Evolutionary conservation across 92 coral and sea anemone genomes (phyloP).

Genomic region (Chrysogorgia sp.): DNA sequence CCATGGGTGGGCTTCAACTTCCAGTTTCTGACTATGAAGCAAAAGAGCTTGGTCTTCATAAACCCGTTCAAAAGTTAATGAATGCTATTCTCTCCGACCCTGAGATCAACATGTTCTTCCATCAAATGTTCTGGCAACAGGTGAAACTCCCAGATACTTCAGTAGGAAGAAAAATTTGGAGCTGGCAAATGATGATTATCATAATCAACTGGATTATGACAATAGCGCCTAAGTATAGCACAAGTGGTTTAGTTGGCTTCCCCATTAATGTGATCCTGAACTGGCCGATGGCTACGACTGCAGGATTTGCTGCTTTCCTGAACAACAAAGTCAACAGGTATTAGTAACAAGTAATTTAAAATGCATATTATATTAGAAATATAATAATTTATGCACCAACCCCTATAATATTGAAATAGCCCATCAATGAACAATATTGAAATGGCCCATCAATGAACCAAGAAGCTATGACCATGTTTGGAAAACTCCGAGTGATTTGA

Average conservation of each 20-base stretch:
- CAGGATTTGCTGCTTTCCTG: constrained; percentile 72
- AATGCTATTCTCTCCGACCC: constrained; percentile 8
- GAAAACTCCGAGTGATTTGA: too few species aligned
- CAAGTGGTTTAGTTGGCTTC: constrained; percentile 59
- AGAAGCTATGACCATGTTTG: too few species aligned
- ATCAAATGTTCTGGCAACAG: constrained; percentile 77
- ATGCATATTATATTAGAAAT: too few species aligned
- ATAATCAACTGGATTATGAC: constrained; percentile 61
- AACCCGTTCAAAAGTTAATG: constrained; percentile 54
- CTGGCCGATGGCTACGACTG: constrained; percentile 72
- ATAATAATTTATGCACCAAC: too few species aligned
- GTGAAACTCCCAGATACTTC: constrained; percentile 17
- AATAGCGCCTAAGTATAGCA: constrained; percentile 56
- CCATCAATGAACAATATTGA: too few species aligned
- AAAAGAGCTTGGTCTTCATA: constrained; percentile 49
- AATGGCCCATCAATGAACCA: too few species aligned
- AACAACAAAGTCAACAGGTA: constrained; percentile 55
- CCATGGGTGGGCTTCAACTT: constrained; percentile 43
- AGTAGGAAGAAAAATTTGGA: constrained; percentile 47
- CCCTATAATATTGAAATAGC: too few species aligned
- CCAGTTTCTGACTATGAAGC: neutral
- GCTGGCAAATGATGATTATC: constrained; percentile 65
- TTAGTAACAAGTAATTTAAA: too few species aligned
- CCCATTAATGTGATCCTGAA: constrained; percentile 63
- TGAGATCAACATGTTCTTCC: constrained; percentile 74